These are phyloP conservation scores for Mesorhabditis belari DNA, from an alignment of 2,888 invertebrate species.

Conservation along the genomic window DNA sequence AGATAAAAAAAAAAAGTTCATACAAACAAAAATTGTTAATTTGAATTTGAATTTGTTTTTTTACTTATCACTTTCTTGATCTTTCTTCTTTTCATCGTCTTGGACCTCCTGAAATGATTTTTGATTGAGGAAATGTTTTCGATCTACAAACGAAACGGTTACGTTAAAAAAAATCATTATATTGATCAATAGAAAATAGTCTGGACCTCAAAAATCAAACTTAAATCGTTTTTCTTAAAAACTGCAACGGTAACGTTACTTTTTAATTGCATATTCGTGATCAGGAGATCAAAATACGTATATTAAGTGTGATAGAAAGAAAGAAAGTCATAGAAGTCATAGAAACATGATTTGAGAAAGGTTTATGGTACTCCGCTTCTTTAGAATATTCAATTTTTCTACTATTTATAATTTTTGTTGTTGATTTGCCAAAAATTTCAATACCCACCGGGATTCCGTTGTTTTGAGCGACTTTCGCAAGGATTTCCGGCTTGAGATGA, in stretches of 20 bases:
- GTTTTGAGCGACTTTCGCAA: background rate
- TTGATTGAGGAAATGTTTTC: no score
- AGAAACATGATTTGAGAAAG: no score
- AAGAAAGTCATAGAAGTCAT: background rate
- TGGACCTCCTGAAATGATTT: background rate
- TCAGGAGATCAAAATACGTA: background rate
- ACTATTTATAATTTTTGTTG: no score
- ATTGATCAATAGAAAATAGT: no score
- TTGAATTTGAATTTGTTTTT: background rate
- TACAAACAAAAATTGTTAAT: background rate
- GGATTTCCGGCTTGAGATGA: background rate
- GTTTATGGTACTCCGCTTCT: no score
- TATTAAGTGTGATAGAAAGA: background rate
- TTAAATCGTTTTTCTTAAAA: no score
- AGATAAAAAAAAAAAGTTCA: background rate
- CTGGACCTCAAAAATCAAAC: no score
- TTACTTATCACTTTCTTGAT: background rate
- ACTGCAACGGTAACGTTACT: background rate
- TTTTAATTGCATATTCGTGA: background rate
- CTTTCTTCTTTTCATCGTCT: background rate
- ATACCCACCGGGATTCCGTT: background rate
- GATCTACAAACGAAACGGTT: no score
- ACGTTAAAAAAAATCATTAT: no score
- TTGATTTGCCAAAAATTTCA: no score
- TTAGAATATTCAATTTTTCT: no score